Base-by-base conservation (phyloP, 2,113 vertebrate genomes). In the Seriola dumerili region DNA sequence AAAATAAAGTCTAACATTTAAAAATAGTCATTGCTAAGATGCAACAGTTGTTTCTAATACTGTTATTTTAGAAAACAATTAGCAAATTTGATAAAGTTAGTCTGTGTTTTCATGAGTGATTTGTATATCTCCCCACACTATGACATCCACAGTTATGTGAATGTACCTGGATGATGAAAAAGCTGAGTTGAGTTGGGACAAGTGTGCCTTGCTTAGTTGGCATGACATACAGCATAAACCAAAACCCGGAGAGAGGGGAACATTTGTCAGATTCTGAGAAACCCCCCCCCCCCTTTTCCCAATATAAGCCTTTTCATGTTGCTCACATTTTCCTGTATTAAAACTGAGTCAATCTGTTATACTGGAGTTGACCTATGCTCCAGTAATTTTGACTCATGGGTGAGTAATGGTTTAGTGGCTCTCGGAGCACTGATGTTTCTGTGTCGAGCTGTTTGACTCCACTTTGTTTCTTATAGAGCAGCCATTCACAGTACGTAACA, bases 291-390 rank as follows among this genome's bases (percentile, higher is more conserved):
- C 78, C 38, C 38, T 86, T 87, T 90, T 76, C 80, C 82, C 52
- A 68, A 40, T 54, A 77, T 23, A 71, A 72, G 25, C 55, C 52
- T 63, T 69, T 80, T 85, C 68, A 72, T 81, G 71, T 83, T 85
- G 77, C 82, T 89, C 86, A 91, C 80, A 87, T 83, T 92, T 92
- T 91, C 88, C 91, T 90, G 85, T 62, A 84, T 80, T 83, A 72
- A 82, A 90, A 72, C 82, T 38, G 44, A 83, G 52, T 44, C 62
- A 76, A 25, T 62, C 68, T 69, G 54, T 78, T 83, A 61, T 58
- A 14, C n/a, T 73, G 83, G 73, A 50, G 64, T 4, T 68, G 70
- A 82, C 82, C 64, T 58, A 34, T 59, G 78, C 63, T 68, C 46
- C 67, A 80, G 76, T 73, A 0, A 81, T 76, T 68, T 73, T 86